These are phyloP conservation scores for Macrochelys suwanniensis DNA, from an alignment of 2,797 vertebrate species.

Conservation along the genomic window DNA sequence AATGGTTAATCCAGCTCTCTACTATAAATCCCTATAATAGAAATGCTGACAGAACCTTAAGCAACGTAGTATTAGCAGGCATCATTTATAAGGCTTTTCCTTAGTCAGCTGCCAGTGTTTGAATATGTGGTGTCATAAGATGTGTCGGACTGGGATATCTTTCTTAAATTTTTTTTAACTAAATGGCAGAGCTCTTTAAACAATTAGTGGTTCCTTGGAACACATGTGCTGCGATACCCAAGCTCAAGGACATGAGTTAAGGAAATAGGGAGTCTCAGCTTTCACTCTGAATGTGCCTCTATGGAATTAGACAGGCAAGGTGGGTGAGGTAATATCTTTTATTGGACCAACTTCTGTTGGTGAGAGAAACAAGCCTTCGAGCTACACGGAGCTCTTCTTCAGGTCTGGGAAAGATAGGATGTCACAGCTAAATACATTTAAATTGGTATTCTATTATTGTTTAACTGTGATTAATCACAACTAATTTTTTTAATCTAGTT, in stretches of 20 bases:
- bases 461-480: no score
- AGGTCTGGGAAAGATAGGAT: neutral
- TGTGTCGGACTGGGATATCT: neutral
- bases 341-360: neutral
- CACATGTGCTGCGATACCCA: neutral
- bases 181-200: neutral
- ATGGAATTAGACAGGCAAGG: neutral
- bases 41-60: conserved; percentile 16
- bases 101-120: neutral
- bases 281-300: neutral
- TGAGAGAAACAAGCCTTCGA: neutral
- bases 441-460: no score
- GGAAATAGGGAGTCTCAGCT: neutral
- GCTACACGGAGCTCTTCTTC: neutral
- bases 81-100: neutral
- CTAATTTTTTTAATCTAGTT: no score
- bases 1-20: neutral
- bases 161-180: neutral
- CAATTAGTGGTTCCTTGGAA: neutral
- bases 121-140: neutral
- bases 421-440: neutral
- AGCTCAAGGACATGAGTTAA: neutral
- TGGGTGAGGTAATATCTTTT: neutral
- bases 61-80: neutral
- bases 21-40: neutral